Conservation (phyloP, 2,113 vertebrate species). For the Nothobranchius kuhntae region DNA sequence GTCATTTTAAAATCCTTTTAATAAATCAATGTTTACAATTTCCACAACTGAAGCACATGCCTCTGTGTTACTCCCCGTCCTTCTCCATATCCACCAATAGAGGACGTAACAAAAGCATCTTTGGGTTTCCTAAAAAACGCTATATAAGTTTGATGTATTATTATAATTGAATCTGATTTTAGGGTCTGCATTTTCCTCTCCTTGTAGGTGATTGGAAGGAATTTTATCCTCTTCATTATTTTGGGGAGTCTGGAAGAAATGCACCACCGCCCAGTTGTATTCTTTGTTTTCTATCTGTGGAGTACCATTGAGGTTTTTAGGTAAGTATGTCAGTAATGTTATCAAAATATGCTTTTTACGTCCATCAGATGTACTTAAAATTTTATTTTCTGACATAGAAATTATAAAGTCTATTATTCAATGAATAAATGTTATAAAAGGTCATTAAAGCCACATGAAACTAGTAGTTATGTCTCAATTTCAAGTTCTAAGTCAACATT, state of each 20-base stretch:
- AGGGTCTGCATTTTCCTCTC: neutral
- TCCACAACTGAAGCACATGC: too few relatives aligned
- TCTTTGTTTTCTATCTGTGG: slow-evolving; percentile 95
- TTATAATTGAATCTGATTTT: neutral
- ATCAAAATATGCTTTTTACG: neutral
- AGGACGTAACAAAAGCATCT: too few relatives aligned
- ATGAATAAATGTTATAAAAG: too few relatives aligned
- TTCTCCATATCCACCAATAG: too few relatives aligned
- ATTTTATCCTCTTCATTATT: slow-evolving; percentile 91
- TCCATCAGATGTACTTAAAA: neutral
- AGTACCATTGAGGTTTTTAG: slow-evolving; percentile 89
- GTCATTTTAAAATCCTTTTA: too few relatives aligned
- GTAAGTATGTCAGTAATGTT: slow-evolving; percentile 57
- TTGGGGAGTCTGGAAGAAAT: slow-evolving; percentile 91
- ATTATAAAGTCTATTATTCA: too few relatives aligned
- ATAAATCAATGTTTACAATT: too few relatives aligned
- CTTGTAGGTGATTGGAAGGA: slow-evolving; percentile 87
- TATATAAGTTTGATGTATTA: too few relatives aligned
- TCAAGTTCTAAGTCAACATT: neutral
- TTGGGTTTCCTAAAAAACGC: too few relatives aligned
- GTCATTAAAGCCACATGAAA: neutral
- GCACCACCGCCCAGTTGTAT: slow-evolving; percentile 90
- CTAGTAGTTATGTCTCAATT: neutral
- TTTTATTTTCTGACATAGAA: neutral
- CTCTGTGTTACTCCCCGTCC: too few relatives aligned